phyloP scores from a whole-genome alignment of 2,797 vertebrate genomes.

The Hephaestus fuliginosus region DNA sequence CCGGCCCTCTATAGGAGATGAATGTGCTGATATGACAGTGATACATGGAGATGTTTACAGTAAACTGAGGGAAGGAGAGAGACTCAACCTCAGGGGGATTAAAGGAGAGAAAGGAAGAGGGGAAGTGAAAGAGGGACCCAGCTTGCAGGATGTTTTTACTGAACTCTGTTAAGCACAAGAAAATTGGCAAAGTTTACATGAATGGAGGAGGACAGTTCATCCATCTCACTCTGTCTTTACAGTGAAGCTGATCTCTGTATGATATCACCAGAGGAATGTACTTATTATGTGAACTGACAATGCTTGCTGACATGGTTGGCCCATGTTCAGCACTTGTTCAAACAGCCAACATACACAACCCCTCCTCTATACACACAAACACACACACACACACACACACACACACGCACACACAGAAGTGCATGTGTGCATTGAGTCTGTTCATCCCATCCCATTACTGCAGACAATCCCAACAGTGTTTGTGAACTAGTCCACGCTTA shows the following conservation, averaged over 20 bases:
- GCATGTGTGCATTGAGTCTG: slow-evolving; percentile 46
- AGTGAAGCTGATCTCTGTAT: slow-evolving; percentile 53
- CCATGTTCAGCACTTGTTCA: slow-evolving; percentile 64
- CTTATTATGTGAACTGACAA: slow-evolving; percentile 66
- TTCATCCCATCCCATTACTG: slow-evolving; percentile 73
- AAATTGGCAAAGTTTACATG: slow-evolving; percentile 51
- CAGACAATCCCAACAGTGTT: slow-evolving; percentile 75
- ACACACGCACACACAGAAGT: slow-evolving; percentile 42
- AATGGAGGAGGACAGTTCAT: slow-evolving; percentile 59
- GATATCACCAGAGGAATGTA: slow-evolving; percentile 69
- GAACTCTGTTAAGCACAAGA: slow-evolving; percentile 43
- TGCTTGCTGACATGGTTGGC: slow-evolving; percentile 65
- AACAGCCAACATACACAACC: slow-evolving; percentile 51
- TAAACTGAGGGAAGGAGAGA: slow-evolving; percentile 60
- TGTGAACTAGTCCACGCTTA: slow-evolving; percentile 43
- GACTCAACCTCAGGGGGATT: slow-evolving; percentile 50
- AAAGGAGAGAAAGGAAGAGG: slow-evolving; percentile 32
- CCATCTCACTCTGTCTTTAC: slow-evolving; percentile 55
- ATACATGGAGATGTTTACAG: slow-evolving; percentile 87
- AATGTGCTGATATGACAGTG: slow-evolving; percentile 87
- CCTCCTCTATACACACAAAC: slow-evolving; percentile 11
- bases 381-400: slow-evolving; percentile 23
- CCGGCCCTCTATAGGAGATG: slow-evolving; percentile 70
- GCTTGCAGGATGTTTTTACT: slow-evolving; percentile 63
- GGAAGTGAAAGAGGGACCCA: slow-evolving; percentile 33